Conservation (phyloP, 2,888 invertebrate species). For the Philhelius pedissequus region DNA sequence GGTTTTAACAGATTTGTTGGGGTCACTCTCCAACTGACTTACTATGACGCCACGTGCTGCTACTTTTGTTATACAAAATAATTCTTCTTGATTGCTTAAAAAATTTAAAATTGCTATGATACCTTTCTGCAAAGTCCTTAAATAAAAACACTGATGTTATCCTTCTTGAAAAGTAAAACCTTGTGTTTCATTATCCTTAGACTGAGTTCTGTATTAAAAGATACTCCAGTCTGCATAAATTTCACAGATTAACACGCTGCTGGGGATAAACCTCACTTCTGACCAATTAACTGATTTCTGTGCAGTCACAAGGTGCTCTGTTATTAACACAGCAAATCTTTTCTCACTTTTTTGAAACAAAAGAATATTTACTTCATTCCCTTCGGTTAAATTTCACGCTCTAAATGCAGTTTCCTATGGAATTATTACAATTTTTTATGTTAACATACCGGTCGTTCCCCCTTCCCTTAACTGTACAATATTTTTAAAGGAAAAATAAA, state of each 20-base stretch:
- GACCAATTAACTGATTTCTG: slow-evolving; percentile 14
- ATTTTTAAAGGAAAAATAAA: neutral
- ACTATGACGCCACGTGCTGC: too few relatives aligned
- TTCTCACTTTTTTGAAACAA: slow-evolving; percentile 37
- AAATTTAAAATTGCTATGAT: too few relatives aligned
- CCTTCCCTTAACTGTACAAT: neutral
- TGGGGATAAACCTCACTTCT: neutral
- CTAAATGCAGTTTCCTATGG: slow-evolving; percentile 54
- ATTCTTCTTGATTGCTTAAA: too few relatives aligned
- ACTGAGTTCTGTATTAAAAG: neutral
- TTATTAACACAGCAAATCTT: slow-evolving; percentile 33
- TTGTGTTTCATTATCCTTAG: too few relatives aligned
- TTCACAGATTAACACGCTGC: neutral
- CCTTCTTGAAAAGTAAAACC: too few relatives aligned
- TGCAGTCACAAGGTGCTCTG: neutral
- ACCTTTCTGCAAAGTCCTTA: too few relatives aligned
- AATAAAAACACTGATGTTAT: too few relatives aligned
- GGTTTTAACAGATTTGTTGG: too few relatives aligned
- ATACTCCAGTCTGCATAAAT: neutral
- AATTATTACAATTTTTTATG: slow-evolving; percentile 31
- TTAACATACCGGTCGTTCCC: neutral
- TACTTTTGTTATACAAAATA: too few relatives aligned
- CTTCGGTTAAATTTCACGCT: slow-evolving; percentile 58
- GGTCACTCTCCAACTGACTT: too few relatives aligned
- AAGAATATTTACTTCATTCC: slow-evolving; percentile 27